A percentile compares a stretch with the other conserved stretches of the same genome.
Conservation (phyloP, 2,113 vertebrate genomes). For the Sakesphorus luctuosus region DNA sequence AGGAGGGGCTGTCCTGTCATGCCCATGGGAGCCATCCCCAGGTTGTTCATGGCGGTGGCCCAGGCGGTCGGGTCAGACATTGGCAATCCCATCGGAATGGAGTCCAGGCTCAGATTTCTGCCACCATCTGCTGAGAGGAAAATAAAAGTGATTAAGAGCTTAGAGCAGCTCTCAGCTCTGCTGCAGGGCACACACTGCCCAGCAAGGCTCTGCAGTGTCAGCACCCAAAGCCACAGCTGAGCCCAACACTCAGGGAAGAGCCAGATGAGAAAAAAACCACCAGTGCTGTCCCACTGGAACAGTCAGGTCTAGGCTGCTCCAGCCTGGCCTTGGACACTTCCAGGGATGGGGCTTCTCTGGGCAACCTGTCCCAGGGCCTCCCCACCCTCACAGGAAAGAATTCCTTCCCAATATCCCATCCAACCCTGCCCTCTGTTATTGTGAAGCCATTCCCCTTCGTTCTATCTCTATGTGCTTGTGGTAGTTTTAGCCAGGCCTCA, state of each 20-base stretch:
- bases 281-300: not conserved
- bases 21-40: constrained; percentile 92
- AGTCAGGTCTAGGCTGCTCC: not conserved
- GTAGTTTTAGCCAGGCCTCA: no score
- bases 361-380: not conserved
- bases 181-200: not conserved
- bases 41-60: constrained; percentile 97
- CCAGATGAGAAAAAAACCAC: not conserved
- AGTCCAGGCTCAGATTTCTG: constrained; percentile 87
- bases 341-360: not conserved
- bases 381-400: not conserved
- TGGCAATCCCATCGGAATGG: constrained; percentile 87
- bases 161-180: not conserved
- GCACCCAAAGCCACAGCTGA: not conserved
- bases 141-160: not conserved
- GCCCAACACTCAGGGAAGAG: not conserved
- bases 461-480: no score
- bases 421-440: not conserved
- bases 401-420: not conserved
- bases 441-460: not conserved
- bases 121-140: constrained; percentile 79
- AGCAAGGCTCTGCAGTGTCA: not conserved
- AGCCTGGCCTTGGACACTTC: not conserved
- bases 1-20: constrained; percentile 90
- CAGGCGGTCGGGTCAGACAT: constrained; percentile 92